Base-by-base conservation (phyloP, 2,113 vertebrate species). In the Nothobranchius kuhntae region DNA sequence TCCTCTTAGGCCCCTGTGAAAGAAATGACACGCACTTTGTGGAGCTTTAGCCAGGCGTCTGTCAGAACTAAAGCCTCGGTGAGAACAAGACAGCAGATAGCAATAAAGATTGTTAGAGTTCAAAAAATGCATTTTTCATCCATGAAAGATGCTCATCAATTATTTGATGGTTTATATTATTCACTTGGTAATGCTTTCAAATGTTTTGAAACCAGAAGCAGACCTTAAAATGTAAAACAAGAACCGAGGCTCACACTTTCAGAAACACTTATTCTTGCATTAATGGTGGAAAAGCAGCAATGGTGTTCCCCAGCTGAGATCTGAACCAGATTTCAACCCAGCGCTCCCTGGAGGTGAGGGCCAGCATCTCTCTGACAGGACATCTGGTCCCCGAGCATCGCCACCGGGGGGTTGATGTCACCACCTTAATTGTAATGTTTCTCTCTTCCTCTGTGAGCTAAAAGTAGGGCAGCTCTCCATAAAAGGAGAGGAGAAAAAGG, bases 271-370 rank as follows among this genome's bases (percentile, higher is more conserved):
- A 85, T 88, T 77, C 81, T 79, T 90, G 78, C 91, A 91, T 92
- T 90, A 92, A 91, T 91, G 88, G 89, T 91, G 78, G 65, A 75
- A 77, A 77, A 60, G 78, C 71, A 88, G 83, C 86, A 73, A 74
- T 53, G 73, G 71, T 60, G 68, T 86, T 61, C 59, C 87, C 89
- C 90, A 68, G 74, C 85, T 64, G 90, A 92, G 89, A 84, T 86
- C 60, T 93, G 90, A 92, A 90, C 90, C 89, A 93, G 90, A 93
- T 93, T 92, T 93, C 86, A 90, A 91, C 89, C 90, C 77, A 68
- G 74, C 76, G 87, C 68, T 92, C 92, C 91, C 91, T 71, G 14
- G 85, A 91, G 91, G 85, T 87, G 80, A 89, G 26, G 78, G 83
- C 78, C 68, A 51, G 78, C 75, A 66, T 82, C 65, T 87, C 77